These are phyloP conservation scores for Caenorhabditis drosophilae DNA, from an alignment of 2,888 invertebrate species.

Conservation along the genomic window DNA sequence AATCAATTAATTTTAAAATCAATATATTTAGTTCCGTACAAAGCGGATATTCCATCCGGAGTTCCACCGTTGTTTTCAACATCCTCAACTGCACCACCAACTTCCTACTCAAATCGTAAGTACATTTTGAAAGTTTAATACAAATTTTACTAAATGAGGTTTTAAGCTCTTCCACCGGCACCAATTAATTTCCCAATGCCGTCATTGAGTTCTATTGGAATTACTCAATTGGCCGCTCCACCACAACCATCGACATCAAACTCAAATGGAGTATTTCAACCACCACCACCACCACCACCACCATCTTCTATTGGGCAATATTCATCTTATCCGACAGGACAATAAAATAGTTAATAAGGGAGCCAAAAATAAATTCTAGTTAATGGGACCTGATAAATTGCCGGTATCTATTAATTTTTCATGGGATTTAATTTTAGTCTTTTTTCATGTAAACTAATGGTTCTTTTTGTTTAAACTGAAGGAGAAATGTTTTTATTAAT, in stretches of 20 bases:
- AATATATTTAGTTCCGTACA: constrained; percentile 2
- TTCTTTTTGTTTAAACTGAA: no score
- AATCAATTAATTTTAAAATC: neutral
- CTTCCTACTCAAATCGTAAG: constrained; percentile 28
- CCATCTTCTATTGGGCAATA: neutral
- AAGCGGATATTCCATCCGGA: constrained; percentile 33
- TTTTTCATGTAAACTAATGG: neutral
- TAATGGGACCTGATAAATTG: no score
- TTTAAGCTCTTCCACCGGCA: constrained; percentile 36
- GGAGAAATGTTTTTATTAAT: neutral
- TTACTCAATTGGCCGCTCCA: constrained; percentile 58
- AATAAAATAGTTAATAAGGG: no score
- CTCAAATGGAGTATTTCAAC: constrained; percentile 13
- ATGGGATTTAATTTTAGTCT: no score
- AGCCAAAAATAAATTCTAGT: no score
- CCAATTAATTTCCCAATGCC: constrained; percentile 67
- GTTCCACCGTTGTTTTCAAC: constrained; percentile 39
- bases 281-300: constrained; percentile 13
- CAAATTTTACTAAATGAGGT: neutral
- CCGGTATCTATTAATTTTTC: no score
- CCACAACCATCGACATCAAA: constrained; percentile 14
- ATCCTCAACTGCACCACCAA: constrained; percentile 13
- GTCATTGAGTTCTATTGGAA: constrained; percentile 67
- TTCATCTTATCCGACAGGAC: no score
- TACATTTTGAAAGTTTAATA: neutral